Evolutionary conservation across 1,140 invertebrate genomes (phyloP), one percentile per base, ranked within the genome.

Genomic region (Sitobion miscanthi): DNA sequence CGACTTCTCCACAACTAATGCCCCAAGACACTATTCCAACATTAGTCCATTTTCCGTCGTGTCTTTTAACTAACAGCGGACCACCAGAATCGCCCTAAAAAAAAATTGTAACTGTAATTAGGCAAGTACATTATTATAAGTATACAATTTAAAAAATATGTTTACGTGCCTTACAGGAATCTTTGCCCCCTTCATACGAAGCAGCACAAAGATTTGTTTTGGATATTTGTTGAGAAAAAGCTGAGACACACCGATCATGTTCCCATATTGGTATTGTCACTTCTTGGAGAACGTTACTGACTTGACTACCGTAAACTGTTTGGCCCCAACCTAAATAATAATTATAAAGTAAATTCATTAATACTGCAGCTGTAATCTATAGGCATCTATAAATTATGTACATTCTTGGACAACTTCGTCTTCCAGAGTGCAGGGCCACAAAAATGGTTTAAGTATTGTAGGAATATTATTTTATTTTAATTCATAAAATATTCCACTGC

Each of bases 211-310:
- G 93, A 17, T 96, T 96, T 47, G 96, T 97, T 2, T 97, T 96
- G 23, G 96, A 95, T 94, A 97, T 96, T n/a, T 95, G 96, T 95
- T 96, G 96, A 77, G 95, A 95, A 94, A 97, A 97, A 25, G 96
- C 96, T 7, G 95, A 94, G 3, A 96, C 95, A 94, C 98, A 98
- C 82, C 96, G 96, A 20, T 96, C 94, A 54, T 97, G 97, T 0
- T 96, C 96, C 98, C 98, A 98, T 91, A 99, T 96, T 0, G 98
- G 98, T 17, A 99, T 95, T 8, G 96, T 94, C 2, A 97, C 97
- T 95, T 98, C 97, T 96, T 97, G 96, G 4, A 98, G 95, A 4
- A 97, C 95, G 35, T 96, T 95, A 94, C 97, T 97, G 83, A 95
- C 95, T 3, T 97, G 96, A 2, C 97, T 97, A 3, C 96, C 96